Base-by-base conservation (phyloP, 92 coral and sea anemone genomes). In the Phenganax subtilis region DNA sequence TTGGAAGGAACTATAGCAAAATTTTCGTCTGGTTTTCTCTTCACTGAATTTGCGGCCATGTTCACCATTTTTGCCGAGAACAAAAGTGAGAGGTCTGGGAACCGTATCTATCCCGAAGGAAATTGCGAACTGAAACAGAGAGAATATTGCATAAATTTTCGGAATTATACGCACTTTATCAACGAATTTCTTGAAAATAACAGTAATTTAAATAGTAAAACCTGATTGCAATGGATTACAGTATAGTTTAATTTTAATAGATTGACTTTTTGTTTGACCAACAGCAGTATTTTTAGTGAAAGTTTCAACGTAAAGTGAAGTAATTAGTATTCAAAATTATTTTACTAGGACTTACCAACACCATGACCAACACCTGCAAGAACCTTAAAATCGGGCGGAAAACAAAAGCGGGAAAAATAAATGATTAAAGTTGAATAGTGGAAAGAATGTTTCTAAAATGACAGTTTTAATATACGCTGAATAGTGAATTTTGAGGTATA, bases 11-110 rank as follows among this genome's bases (percentile, higher is more conserved):
- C 89, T 82, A 93, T 77, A 66, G 97, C 97, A 61, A 85, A 69
- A 52, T 89, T 64, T 61, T 69, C 84, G 15, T 80, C 91, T 8
- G 25, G 75, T 16, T 88, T 86, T 61, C 87, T 88, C 61, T 91
- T 83, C 78, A 71, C 89, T 12, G 91, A 86, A 37, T 89, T 88
- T 72, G 96, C 75, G 90, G 97, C 97, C 97, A 93, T 93, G 71
- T 87, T 88, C 84, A 68, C 79, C 77, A 37, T 60, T 29, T 44
- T 29, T 55, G 28, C 20, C 59, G 62, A 52, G 77, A 55, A 51
- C 58, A 55, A 73, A 29, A 14, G 8, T 14, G 4, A 9, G 77
- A 73, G 54, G 73, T 37, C 73, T 68, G 73, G 73, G 15, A 12
- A 12, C 70, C 25, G 15, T 15, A 7, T 61, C 9, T 61, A 61